Base-by-base conservation (phyloP, 2,888 invertebrate genomes). In the Noctua fimbriata region DNA sequence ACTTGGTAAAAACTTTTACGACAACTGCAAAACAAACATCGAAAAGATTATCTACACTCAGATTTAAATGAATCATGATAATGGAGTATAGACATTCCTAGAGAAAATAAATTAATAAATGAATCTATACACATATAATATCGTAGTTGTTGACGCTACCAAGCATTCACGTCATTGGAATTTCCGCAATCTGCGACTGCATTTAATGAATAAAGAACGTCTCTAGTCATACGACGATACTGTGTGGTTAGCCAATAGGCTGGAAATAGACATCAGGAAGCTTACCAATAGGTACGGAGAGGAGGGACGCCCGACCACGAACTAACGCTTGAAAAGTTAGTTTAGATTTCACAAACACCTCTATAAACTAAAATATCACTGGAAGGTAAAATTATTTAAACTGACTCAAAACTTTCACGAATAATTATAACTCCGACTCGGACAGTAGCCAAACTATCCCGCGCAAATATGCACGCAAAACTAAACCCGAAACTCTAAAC, bases 401-500 rank as follows among this genome's bases (percentile, higher is more conserved):
- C 76, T 47, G 71, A 72, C 66, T 69, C 65, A 69, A 77, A 86
- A 88, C 83, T 87, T 90, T 84, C 49, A 18, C 79, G 76, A 83
- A 89, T 86, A 83, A 88, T 87, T 87, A 83, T 70, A 89, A 85
- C 82, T 85, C 66, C 77, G 83, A 78, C 81, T 75, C 79, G 80
- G 82, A 89, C 88, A 88, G 84, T 90, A 87, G 85, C 85, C 88
- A 89, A 90, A 92, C 92, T 92, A 86, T 88, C 89, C 89, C 82
- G 87, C 87, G 85, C 92, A 91, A 93, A 91, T 89, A 89, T 91
- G 87, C 90, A 90, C 89, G 89, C 90, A 89, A 92, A 94, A 96
- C 96, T 96, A 92, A 94, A 95, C 90, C 88, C 84, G 85, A 85
- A 91, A 92, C 89, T 88, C 79, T 82, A 88, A 92, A 93, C 90